Conservation (phyloP, 2,113 vertebrate species). For the Myanophis thanlyinensis region DNA sequence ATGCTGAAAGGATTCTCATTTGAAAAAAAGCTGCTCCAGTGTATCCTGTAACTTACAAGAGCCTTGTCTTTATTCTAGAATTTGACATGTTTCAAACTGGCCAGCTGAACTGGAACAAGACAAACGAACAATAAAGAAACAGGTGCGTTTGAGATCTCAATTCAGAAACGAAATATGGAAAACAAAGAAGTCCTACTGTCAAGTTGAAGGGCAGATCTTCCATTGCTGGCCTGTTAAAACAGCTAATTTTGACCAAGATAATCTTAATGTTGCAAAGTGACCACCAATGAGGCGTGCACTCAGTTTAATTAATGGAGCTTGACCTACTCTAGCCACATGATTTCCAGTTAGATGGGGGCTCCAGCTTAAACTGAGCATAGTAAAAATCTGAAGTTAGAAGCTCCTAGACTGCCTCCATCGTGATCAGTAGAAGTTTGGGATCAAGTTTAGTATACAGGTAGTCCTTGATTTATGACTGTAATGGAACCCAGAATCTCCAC, state of each 20-base stretch:
- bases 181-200: not conserved
- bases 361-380: not conserved
- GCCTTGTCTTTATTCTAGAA: not conserved
- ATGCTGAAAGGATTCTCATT: not conserved
- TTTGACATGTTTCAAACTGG: not conserved
- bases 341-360: not conserved
- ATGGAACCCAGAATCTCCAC: not conserved
- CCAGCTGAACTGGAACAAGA: not conserved
- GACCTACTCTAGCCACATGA: not conserved
- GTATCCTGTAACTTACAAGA: not conserved
- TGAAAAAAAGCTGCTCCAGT: not conserved
- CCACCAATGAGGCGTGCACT: constrained; percentile 33
- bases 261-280: constrained; percentile 20
- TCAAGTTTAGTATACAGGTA: not conserved
- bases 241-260: constrained; percentile 27
- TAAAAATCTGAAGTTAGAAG: not conserved
- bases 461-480: not conserved
- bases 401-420: not conserved
- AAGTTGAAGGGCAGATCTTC: accelerated
- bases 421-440: not conserved
- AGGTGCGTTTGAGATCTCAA: not conserved
- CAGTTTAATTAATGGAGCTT: constrained; percentile 34
- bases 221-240: constrained; percentile 20
- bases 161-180: not conserved
- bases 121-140: not conserved